Base-by-base conservation (phyloP, 2,797 vertebrate genomes). In the Triplophysa bombifrons region DNA sequence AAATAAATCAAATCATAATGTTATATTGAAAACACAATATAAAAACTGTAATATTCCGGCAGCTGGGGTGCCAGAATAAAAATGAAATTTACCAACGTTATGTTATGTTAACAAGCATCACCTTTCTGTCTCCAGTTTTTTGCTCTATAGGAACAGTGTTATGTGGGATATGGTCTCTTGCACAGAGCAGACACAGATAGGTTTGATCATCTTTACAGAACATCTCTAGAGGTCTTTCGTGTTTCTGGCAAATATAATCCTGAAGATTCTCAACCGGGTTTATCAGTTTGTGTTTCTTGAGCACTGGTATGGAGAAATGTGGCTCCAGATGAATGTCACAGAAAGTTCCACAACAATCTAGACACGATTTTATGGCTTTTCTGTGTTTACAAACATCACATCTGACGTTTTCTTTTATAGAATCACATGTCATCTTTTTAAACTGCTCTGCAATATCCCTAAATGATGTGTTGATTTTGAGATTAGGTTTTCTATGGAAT, bases 161-260 rank as follows among this genome's bases (percentile, higher is more conserved):
- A 56, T 61, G 72, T 25, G 9, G 16, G 38, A 27, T 46, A 13
- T 74, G 72, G 20, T 74, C 72, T 10, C 27, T 46, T 3, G 25
- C n/a, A 25, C 72, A 74, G 14, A 74, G 22, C 55, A 46, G 55
- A 74, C 56, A 74, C 2, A 74, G 5, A 61, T 55, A 61, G 1
- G 41, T 48, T 3, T 25, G 20, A 11, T 74, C 72, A 63, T 74
- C 38, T 60, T 10, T 48, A 46, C 56, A 74, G 19, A 74, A 74
- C 8, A 63, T 19, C 41, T 78, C 67, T 30, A 78, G 27, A 27
- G 60, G 67, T 61, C 56, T 48, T 11, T 70, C 55, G 5, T 78
- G 76, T 41, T 77, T 78, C 56, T 78, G 56, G 19, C 76, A 71
- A 2, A 69, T 61, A n/a, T 68, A 20, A 13, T 58, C 70, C 30